Evolutionary conservation across 2,797 vertebrate species (phyloP).

Genomic region (Lagothrix lagotricha): DNA sequence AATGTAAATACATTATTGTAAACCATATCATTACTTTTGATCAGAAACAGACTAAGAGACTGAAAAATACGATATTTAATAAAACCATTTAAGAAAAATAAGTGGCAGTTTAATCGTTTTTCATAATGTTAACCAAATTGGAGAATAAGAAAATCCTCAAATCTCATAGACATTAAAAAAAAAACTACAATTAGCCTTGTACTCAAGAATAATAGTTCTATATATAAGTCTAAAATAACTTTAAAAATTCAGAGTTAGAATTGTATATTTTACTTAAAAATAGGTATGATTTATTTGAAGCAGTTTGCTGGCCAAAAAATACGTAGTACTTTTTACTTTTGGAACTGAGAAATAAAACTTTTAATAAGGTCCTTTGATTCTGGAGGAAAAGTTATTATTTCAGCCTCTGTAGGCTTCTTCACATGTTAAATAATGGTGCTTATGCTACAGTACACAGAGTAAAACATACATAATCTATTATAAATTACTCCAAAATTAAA

Average conservation of each 20-base stretch:
- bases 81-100: background rate
- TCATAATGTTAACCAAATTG: background rate
- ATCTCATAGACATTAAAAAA: background rate
- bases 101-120: background rate
- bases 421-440: slow-evolving; percentile 67
- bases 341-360: background rate
- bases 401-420: background rate
- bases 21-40: background rate
- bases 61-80: background rate
- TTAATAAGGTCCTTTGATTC: slow-evolving; percentile 9
- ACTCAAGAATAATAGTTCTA: background rate
- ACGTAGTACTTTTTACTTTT: background rate
- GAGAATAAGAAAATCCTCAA: background rate
- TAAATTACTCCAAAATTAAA: slow-evolving; percentile 83
- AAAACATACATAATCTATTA: slow-evolving; percentile 61
- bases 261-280: background rate
- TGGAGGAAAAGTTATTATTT: slow-evolving; percentile 1
- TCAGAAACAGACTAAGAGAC: background rate
- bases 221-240: background rate
- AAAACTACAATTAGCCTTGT: background rate
- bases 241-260: background rate
- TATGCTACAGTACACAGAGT: slow-evolving; percentile 69
- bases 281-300: background rate
- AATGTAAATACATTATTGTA: background rate
- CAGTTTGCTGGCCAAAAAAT: background rate